Evolutionary conservation across 2,797 vertebrate species (phyloP).

Genomic region (Podarcis siculus): DNA sequence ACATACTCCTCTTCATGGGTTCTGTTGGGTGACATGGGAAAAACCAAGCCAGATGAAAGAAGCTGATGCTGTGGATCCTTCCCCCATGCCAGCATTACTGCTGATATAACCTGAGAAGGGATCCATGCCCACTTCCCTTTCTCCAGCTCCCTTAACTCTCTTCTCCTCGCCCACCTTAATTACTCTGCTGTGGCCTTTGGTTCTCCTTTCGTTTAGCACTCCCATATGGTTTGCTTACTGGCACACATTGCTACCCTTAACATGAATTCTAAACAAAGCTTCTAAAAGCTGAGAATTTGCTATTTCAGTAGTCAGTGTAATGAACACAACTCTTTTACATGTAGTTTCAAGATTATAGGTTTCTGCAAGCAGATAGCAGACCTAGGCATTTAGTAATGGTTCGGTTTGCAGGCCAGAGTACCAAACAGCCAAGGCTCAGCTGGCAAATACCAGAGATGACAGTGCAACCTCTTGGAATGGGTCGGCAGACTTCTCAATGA

Average conservation of each 20-base stretch:
- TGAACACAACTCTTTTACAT: neutral
- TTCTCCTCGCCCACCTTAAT: neutral
- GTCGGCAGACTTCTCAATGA: neutral
- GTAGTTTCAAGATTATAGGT: neutral
- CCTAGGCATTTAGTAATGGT: neutral
- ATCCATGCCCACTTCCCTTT: neutral
- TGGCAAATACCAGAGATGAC: neutral
- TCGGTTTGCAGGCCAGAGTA: neutral
- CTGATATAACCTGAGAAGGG: neutral
- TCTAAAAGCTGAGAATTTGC: neutral
- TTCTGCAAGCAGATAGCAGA: neutral
- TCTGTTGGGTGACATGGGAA: neutral
- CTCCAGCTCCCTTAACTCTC: no score
- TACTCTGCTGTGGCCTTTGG: neutral
- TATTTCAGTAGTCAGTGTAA: neutral
- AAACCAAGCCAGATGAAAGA: neutral
- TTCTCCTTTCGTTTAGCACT: neutral
- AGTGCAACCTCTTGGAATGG: neutral
- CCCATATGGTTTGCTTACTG: neutral
- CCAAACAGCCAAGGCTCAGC: neutral
- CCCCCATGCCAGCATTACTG: no score
- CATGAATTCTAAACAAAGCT: no score
- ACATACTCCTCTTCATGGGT: neutral
- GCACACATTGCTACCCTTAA: neutral
- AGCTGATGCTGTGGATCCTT: neutral